Evolutionary conservation across 2,888 invertebrate genomes (phyloP).

Genomic region (Calameuta filiformis): DNA sequence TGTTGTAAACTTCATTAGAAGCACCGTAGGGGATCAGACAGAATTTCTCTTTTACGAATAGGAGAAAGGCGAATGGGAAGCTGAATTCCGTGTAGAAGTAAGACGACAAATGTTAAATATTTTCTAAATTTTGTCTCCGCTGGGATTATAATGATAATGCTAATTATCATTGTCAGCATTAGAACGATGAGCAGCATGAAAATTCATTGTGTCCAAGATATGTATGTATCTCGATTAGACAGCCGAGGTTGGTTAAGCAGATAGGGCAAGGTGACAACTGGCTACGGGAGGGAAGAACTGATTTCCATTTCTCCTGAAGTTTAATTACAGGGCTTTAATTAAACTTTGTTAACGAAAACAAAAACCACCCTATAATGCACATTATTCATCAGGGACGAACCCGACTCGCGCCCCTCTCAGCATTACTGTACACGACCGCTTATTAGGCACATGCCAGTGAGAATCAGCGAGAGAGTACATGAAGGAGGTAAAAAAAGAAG

Average conservation of each 20-base stretch:
- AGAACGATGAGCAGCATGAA: neutral
- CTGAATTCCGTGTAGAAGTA: neutral
- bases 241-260: neutral
- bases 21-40: neutral
- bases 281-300: constrained; percentile 17
- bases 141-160: neutral
- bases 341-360: constrained; percentile 29
- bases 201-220: neutral
- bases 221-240: neutral
- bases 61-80: neutral
- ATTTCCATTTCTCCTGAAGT: constrained; percentile 32
- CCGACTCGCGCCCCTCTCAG: neutral
- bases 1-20: neutral
- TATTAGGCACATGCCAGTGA: neutral
- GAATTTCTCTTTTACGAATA: neutral
- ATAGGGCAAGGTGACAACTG: neutral
- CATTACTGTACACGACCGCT: neutral
- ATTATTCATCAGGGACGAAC: constrained; percentile 18
- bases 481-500: neutral
- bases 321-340: constrained; percentile 35
- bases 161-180: neutral
- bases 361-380: constrained; percentile 21
- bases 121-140: neutral
- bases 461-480: neutral
- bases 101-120: neutral